Conservation (phyloP, 2,797 vertebrate genomes). For the Oreortyx pictus region DNA sequence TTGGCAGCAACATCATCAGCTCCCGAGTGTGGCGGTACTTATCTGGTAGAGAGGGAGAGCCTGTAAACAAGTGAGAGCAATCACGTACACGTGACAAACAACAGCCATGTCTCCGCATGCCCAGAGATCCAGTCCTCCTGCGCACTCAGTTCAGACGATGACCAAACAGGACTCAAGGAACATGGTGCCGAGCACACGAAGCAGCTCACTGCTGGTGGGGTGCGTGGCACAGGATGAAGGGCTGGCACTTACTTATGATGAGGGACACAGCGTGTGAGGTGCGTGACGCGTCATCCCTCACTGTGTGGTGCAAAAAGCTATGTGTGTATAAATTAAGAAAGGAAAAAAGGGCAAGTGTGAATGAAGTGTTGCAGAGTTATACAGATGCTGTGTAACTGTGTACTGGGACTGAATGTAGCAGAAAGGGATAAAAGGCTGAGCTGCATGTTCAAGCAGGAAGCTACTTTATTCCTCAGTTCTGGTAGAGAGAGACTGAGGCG, state of each 20-base stretch:
- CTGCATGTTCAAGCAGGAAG: not conserved
- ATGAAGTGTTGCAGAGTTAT: not conserved
- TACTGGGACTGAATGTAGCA: not conserved
- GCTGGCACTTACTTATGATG: not conserved
- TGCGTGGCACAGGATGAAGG: not conserved
- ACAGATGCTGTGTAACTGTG: not conserved
- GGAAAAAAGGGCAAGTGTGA: not conserved
- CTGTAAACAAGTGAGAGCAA: slow-evolving; percentile 87
- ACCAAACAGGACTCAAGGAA: slow-evolving; percentile 53
- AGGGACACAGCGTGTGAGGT: not conserved
- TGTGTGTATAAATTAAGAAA: not conserved
- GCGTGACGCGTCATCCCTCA: not conserved
- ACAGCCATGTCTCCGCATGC: slow-evolving; percentile 68
- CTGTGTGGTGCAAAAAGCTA: not conserved
- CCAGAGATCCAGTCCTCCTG: slow-evolving; percentile 33
- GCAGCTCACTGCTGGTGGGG: slow-evolving; percentile 16
- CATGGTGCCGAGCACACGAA: slow-evolving; percentile 39
- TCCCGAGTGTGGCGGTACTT: slow-evolving; percentile 96
- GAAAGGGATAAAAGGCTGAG: not conserved
- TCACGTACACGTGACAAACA: slow-evolving; percentile 82
- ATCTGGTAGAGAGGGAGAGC: slow-evolving; percentile 97
- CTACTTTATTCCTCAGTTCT: not conserved
- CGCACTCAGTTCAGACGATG: slow-evolving; percentile 12
- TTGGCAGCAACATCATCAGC: slow-evolving; percentile 93
- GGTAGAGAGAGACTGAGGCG: not conserved